Evolutionary conservation across 2,797 vertebrate species (phyloP).

Genomic region (Tarsius wallacei): DNA sequence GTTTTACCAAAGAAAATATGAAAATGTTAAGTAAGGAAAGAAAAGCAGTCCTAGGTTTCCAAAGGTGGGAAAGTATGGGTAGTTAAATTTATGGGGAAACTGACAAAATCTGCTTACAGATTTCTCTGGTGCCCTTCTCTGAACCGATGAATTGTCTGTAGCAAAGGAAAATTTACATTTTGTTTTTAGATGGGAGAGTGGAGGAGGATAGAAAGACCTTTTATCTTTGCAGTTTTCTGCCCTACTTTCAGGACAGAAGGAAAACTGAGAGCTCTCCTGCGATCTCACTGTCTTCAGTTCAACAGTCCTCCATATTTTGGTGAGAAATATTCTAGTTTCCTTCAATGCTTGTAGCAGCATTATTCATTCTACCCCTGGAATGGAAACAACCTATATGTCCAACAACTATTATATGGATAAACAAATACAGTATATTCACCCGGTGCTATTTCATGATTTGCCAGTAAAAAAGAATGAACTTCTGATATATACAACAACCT

Average conservation of each 20-base stretch:
- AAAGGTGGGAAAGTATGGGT: neutral
- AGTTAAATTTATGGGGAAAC: neutral
- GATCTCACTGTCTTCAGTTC: neutral
- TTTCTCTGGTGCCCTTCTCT: neutral
- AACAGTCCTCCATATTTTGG: neutral
- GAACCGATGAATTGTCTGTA: neutral
- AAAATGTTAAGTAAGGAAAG: neutral
- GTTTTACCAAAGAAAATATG: neutral
- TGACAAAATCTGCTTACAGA: neutral
- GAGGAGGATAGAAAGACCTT: neutral
- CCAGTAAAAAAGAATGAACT: neutral
- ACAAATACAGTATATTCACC: neutral
- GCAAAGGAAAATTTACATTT: neutral
- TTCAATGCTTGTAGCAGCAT: neutral
- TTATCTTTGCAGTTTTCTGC: neutral
- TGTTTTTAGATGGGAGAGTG: neutral
- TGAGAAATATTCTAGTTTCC: neutral
- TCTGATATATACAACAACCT: neutral
- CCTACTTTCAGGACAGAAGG: neutral
- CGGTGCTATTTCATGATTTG: neutral
- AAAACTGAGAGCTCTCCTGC: neutral
- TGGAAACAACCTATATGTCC: neutral
- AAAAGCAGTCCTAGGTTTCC: neutral
- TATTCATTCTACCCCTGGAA: neutral
- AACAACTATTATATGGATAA: neutral